Percentiles rank a stretch among this genome's conserved stretches.
Conservation (phyloP, 2,113 vertebrate genomes). For the Scophthalmus maximus region DNA sequence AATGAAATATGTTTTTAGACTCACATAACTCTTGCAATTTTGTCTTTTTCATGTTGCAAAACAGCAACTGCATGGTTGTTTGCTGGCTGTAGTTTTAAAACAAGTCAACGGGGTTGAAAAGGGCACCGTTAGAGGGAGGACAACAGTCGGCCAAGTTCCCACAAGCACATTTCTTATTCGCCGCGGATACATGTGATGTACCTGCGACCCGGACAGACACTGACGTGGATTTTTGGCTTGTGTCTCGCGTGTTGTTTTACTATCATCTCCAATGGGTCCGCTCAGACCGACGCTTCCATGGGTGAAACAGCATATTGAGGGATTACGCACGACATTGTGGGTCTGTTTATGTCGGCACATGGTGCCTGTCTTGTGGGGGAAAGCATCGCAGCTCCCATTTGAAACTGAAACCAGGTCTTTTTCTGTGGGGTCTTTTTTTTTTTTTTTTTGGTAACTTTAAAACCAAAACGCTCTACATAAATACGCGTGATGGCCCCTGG, state of each 20-base stretch:
- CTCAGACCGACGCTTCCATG: slow-evolving; percentile 35
- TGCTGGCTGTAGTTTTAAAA: slow-evolving; percentile 1
- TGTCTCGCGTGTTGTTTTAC: too few species aligned
- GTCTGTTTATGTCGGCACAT: background rate
- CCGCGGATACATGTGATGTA: background rate
- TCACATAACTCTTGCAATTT: background rate
- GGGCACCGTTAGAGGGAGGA: background rate
- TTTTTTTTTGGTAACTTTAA: slow-evolving; percentile 1
- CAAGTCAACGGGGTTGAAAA: background rate
- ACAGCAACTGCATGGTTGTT: background rate
- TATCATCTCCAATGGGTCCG: background rate
- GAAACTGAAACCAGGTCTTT: background rate
- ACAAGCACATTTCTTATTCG: slow-evolving; percentile 18
- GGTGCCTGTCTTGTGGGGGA: background rate
- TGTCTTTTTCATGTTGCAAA: background rate
- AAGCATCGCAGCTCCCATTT: background rate
- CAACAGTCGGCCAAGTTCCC: slow-evolving; percentile 46
- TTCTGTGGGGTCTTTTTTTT: too few species aligned
- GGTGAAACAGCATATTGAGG: slow-evolving; percentile 38
- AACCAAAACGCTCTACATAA: background rate
- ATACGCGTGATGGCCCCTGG: slow-evolving; percentile 8
- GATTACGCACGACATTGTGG: slow-evolving; percentile 59
- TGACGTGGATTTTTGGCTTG: too few species aligned
- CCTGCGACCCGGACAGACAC: background rate
- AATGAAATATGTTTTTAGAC: background rate